A percentile compares a stretch with the other conserved stretches of the same genome.
phyloP scores from a whole-genome alignment of 2,113 vertebrate species.

The Carollia perspicillata region DNA sequence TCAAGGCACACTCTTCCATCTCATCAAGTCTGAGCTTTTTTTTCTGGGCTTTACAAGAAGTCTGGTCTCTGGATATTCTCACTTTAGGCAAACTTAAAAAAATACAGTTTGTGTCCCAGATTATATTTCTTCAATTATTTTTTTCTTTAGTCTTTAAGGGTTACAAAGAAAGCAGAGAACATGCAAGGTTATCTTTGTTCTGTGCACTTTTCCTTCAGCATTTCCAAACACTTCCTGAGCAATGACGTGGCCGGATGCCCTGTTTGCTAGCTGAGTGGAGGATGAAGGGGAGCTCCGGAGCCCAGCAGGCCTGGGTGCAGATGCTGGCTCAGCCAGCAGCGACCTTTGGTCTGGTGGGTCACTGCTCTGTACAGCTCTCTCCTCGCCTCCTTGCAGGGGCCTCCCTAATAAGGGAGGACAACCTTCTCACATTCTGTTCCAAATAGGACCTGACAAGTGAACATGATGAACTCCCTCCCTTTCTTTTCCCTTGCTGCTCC shows the following conservation, averaged over 20 bases:
- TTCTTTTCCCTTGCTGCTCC: background rate
- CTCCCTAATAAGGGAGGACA: background rate
- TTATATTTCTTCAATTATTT: background rate
- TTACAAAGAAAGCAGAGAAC: background rate
- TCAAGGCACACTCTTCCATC: background rate
- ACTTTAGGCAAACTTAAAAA: background rate
- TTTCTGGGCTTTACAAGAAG: background rate
- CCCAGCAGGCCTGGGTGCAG: too few relatives aligned
- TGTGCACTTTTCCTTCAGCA: background rate
- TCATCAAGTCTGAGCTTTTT: background rate
- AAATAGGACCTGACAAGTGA: background rate
- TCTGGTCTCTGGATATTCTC: background rate
- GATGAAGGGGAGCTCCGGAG: background rate
- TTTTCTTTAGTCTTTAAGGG: background rate
- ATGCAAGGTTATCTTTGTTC: background rate
- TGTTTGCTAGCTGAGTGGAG: too few relatives aligned
- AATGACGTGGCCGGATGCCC: fast-evolving
- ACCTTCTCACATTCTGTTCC: background rate
- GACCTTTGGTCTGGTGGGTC: fast-evolving
- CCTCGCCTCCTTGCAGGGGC: fast-evolving
- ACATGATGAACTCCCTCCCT: background rate
- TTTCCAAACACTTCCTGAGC: background rate
- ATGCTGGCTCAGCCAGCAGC: fast-evolving
- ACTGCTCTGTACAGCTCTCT: too few relatives aligned
- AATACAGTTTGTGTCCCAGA: background rate